These are phyloP conservation scores for Limnephilus auricula DNA, from an alignment of 2,888 invertebrate genomes.

Conservation along the genomic window DNA sequence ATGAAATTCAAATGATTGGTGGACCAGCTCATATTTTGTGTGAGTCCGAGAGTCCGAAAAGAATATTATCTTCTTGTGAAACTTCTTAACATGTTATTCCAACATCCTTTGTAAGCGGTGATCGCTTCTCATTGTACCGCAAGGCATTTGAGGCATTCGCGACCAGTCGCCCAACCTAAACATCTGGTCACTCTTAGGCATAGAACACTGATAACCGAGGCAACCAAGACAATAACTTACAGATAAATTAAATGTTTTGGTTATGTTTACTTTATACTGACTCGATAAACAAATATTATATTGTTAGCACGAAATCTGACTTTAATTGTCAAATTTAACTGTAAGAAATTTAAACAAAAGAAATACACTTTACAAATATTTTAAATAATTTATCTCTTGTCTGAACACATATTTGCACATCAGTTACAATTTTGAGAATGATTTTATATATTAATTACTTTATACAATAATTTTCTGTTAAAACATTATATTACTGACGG, in stretches of 20 bases:
- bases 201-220: background rate
- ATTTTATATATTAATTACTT: too few relatives aligned
- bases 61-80: slow-evolving; percentile 28
- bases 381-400: too few relatives aligned
- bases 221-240: background rate
- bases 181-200: slow-evolving; percentile 43
- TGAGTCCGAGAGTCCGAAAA: slow-evolving; percentile 44
- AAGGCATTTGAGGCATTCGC: slow-evolving; percentile 53
- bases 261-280: background rate
- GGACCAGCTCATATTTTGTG: slow-evolving; percentile 19
- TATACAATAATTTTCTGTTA: too few relatives aligned
- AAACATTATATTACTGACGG: too few relatives aligned
- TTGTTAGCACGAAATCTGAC: too few relatives aligned
- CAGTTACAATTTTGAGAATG: too few relatives aligned
- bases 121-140: slow-evolving; percentile 41
- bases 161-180: slow-evolving; percentile 50
- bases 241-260: background rate
- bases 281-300: background rate
- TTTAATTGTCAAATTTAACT: too few relatives aligned
- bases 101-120: slow-evolving; percentile 44
- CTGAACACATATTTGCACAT: too few relatives aligned
- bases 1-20: slow-evolving; percentile 1
- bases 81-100: slow-evolving; percentile 36
- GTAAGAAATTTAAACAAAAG: too few relatives aligned
- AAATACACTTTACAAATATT: too few relatives aligned